Conservation (phyloP, 2,888 invertebrate species). For the Leptogaster cylindrica region DNA sequence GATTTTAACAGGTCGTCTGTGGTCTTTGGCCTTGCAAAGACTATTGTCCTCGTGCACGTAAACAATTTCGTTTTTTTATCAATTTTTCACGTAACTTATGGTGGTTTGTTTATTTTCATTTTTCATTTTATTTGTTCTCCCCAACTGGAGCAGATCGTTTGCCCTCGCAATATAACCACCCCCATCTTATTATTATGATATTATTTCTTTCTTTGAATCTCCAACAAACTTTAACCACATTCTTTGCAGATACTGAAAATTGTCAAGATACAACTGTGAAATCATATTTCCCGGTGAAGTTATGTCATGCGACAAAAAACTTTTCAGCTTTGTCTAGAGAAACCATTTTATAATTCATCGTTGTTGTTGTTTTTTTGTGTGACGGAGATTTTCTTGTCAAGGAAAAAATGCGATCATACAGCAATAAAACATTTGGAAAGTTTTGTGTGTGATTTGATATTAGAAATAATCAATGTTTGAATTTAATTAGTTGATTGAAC, state of each 20-base stretch:
- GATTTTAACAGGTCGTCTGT: conserved; percentile 23
- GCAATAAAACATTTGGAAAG: too few relatives aligned
- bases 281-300: conserved; percentile 19
- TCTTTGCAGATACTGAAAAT: conserved; percentile 17
- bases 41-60: conserved; percentile 33
- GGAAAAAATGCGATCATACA: too few relatives aligned
- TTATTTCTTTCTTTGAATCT: conserved; percentile 8
- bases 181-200: too few relatives aligned
- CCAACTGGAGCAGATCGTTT: too few relatives aligned
- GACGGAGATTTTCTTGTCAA: too few relatives aligned
- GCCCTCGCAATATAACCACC: too few relatives aligned
- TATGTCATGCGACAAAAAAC: conserved; percentile 35
- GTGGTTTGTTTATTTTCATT: not conserved
- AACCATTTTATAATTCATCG: too few relatives aligned
- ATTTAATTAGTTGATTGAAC: too few relatives aligned
- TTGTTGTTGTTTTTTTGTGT: too few relatives aligned
- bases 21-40: conserved; percentile 6
- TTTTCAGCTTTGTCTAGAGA: conserved; percentile 30
- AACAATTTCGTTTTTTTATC: conserved; percentile 24
- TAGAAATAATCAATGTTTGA: too few relatives aligned
- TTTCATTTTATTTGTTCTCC: too few relatives aligned
- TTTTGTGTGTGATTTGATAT: too few relatives aligned
- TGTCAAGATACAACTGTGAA: conserved; percentile 8
- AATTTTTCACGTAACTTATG: conserved; percentile 7
- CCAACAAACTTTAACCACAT: conserved; percentile 25